A percentile compares a stretch with the other conserved stretches of the same genome.
phyloP scores from a whole-genome alignment of 2,113 vertebrate species.

The Rhodinocichla rosea region DNA sequence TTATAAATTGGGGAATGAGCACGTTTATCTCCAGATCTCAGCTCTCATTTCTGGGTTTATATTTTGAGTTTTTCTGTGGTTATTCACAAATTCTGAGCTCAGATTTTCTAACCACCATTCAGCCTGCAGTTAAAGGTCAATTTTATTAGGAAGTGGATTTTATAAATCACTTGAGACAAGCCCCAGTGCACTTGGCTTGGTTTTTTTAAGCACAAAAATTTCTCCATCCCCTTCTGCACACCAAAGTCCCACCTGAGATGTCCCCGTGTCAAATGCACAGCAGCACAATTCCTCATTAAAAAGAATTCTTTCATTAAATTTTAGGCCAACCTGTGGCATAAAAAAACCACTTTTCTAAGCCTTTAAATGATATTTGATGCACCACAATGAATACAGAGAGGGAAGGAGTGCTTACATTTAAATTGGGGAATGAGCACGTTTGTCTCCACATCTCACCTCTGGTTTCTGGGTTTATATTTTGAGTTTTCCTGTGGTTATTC shows the following conservation, averaged over 20 bases:
- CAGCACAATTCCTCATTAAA: too few species aligned
- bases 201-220: neutral
- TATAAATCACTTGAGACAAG: neutral
- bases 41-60: rapidly evolving
- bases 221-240: neutral
- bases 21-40: too few species aligned
- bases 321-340: too few species aligned
- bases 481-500: too few species aligned
- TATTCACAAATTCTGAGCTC: neutral
- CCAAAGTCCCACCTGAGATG: rapidly evolving
- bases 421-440: too few species aligned
- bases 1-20: neutral
- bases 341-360: too few species aligned
- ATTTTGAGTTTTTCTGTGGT: neutral
- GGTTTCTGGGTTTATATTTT: too few species aligned
- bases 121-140: neutral
- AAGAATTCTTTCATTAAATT: too few species aligned
- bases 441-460: too few species aligned
- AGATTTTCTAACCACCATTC: neutral
- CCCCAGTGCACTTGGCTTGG: neutral
- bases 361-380: too few species aligned
- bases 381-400: too few species aligned
- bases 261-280: rapidly evolving
- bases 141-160: neutral
- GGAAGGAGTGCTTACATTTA: too few species aligned